A percentile compares a stretch with the other conserved stretches of the same genome.
phyloP scores from a whole-genome alignment of 2,113 vertebrate species.

The Sardina pilchardus region DNA sequence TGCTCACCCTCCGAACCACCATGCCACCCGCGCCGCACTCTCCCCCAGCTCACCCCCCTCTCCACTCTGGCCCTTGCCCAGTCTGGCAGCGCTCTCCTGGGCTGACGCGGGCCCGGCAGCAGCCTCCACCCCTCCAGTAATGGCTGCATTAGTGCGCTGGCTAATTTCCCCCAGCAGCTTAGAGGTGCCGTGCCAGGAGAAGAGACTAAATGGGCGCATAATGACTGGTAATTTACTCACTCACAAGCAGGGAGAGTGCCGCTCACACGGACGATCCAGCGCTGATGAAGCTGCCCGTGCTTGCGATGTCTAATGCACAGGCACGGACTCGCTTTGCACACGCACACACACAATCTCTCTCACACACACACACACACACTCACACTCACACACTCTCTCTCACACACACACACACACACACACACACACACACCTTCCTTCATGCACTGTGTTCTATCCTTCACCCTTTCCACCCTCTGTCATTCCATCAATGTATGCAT shows the following conservation, averaged over 20 bases:
- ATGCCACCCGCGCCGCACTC: not conserved
- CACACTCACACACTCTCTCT: not conserved
- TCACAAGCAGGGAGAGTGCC: not conserved
- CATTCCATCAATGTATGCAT: not conserved
- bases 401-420: not conserved
- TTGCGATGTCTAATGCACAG: not conserved
- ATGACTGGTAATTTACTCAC: not conserved
- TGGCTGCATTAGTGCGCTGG: not conserved
- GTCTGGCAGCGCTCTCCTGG: not conserved
- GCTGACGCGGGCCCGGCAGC: not conserved
- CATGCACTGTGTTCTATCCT: not conserved
- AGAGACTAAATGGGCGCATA: not conserved
- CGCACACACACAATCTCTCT: not conserved
- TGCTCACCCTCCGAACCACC: slow-evolving; percentile 12
- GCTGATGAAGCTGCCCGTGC: not conserved
- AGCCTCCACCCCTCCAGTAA: slow-evolving; percentile 3
- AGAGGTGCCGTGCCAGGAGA: not conserved
- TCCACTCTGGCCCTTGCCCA: not conserved
- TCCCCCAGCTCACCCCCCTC: not conserved
- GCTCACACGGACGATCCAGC: not conserved
- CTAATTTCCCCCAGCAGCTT: not conserved
- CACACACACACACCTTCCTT: not conserved
- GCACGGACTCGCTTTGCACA: not conserved
- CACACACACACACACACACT: not conserved
- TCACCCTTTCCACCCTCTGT: not conserved